A percentile compares a stretch with the other conserved stretches of the same genome.
These are phyloP conservation scores for Oryzias melastigma DNA, from an alignment of 2,113 vertebrate genomes.

Conservation along the genomic window DNA sequence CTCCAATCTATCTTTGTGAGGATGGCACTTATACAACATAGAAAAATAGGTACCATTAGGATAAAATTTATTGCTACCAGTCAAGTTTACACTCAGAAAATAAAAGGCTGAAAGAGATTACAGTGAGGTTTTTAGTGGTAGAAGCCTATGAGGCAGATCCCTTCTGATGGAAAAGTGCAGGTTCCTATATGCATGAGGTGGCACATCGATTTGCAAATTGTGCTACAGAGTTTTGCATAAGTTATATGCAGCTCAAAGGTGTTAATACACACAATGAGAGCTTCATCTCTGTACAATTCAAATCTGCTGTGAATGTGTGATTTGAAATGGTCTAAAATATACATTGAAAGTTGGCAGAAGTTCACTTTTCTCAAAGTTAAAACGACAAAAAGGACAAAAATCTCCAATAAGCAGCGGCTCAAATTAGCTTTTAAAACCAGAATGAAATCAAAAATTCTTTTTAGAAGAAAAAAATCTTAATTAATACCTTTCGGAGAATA, in stretches of 20 bases:
- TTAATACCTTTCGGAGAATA: slow-evolving; percentile 28
- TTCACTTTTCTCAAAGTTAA: slow-evolving; percentile 34
- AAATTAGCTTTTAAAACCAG: background rate
- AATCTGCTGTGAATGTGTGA: slow-evolving; percentile 37
- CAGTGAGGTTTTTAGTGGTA: no score
- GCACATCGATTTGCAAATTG: slow-evolving; percentile 18
- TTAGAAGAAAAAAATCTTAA: slow-evolving; percentile 12
- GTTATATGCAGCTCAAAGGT: slow-evolving; percentile 28
- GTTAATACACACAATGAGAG: slow-evolving; percentile 45
- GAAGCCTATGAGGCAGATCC: slow-evolving; percentile 29
- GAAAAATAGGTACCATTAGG: background rate
- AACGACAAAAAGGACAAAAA: slow-evolving; percentile 7
- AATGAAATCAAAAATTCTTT: slow-evolving; percentile 46
- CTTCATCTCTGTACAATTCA: slow-evolving; percentile 34
- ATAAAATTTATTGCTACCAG: slow-evolving; percentile 19
- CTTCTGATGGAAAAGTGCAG: slow-evolving; percentile 32
- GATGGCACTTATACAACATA: background rate
- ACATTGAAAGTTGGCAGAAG: slow-evolving; percentile 26
- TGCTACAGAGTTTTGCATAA: slow-evolving; percentile 46
- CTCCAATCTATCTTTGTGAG: background rate
- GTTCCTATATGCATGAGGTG: slow-evolving; percentile 48
- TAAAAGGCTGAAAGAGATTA: slow-evolving; percentile 22
- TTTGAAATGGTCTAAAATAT: slow-evolving; percentile 18
- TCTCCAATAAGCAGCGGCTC: no score
- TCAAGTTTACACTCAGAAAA: slow-evolving; percentile 12